Base-by-base conservation (phyloP, 2,113 vertebrate genomes). In the Aptenodytes forsteri region DNA sequence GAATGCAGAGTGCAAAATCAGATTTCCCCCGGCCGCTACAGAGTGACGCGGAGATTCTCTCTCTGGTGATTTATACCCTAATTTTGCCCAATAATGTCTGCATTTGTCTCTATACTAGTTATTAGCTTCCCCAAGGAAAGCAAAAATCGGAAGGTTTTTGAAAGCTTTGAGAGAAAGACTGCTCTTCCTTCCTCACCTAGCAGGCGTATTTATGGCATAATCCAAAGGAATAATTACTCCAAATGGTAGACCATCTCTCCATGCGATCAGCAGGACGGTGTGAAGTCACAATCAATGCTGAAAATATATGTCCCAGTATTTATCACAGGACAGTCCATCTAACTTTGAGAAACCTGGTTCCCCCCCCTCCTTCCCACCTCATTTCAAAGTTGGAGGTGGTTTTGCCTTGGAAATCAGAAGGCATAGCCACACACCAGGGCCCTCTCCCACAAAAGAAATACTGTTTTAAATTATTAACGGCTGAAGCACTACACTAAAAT, bases 31-130 rank as follows among this genome's bases (percentile, higher is more conserved):
- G 34, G 54, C 70, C 30, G 49, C 64, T 32, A 62, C 83, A 44
- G 56, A 93, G 15, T 72, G 7, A 38, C 10, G 7, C 32, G 6
- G 52, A 97, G 50, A 40, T 88, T 91, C 85, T 40, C 52, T 54
- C 91, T 47, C 88, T 30, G 15, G 27, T 97, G 88, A 95, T 95
- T 87, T 65, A 96, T 83, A 83, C 94, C 55, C 95, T 95, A 88
- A 96, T 97, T 97, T 97, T 62, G 32, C 70, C 75, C 18, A 12
- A 76, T 69, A 91, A 88, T 14, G 52, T 22, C 84, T 11, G 38
- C 29, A 64, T 95, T 97, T 92, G 58, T 93, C 84, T 96, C 36
- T 6, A 47, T 78, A 38, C 38, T 69, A 27, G 25, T 93, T 91
- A 89, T 79, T 95, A 83, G 66, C 80, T 95, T 89, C 83, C 87